Evolutionary conservation across 2,113 vertebrate genomes (phyloP).

Genomic region (Isichthys henryi): DNA sequence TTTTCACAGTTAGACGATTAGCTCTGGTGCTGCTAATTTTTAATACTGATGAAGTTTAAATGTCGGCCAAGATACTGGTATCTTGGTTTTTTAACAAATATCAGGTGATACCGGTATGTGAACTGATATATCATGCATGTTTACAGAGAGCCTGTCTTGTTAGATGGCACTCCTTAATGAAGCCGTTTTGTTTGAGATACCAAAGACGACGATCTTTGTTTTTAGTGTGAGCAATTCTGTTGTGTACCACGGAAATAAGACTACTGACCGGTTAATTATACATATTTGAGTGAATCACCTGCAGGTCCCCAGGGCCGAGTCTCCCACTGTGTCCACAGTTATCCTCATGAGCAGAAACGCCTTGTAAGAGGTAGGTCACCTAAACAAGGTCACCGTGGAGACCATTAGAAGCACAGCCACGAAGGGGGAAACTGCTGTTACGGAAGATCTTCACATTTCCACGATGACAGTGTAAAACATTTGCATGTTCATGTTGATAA

Average conservation of each 20-base stretch:
- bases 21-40: background rate
- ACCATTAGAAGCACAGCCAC: background rate
- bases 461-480: background rate
- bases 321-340: constrained; percentile 62
- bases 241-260: background rate
- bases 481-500: background rate
- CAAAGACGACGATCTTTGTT: background rate
- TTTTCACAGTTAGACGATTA: background rate
- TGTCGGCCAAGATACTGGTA: background rate
- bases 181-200: background rate
- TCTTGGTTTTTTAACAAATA: background rate
- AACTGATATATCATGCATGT: background rate
- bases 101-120: background rate
- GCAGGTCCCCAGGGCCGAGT: constrained; percentile 63
- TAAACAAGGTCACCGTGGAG: constrained; percentile 15
- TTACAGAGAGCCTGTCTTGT: background rate
- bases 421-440: background rate
- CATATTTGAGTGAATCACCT: constrained; percentile 46
- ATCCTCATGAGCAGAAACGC: constrained; percentile 62
- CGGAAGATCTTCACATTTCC: background rate
- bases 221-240: background rate
- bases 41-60: background rate
- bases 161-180: background rate
- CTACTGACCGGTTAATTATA: background rate
- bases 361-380: constrained; percentile 56